Evolutionary conservation across 2,113 vertebrate genomes (phyloP).

Genomic region (Sprattus sprattus): DNA sequence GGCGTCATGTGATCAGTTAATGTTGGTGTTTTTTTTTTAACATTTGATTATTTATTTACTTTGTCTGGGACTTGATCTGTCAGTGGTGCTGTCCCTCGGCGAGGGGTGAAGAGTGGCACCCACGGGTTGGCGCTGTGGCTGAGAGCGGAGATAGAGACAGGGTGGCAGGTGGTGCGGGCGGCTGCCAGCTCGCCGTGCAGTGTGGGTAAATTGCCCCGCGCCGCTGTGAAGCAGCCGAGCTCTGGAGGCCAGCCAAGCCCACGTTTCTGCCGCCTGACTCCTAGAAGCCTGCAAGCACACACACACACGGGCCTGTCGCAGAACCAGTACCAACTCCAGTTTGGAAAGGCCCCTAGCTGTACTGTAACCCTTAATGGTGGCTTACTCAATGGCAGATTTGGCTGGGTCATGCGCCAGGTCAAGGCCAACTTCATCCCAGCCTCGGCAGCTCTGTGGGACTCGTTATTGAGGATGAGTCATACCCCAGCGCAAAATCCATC

Average conservation of each 20-base stretch:
- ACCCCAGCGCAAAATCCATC: neutral
- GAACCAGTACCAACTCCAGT: neutral
- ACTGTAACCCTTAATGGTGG: neutral
- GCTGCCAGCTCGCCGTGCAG: slow-evolving; percentile 68
- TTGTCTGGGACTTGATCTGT: slow-evolving; percentile 38
- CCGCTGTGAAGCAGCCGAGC: slow-evolving; percentile 61
- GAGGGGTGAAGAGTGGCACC: slow-evolving; percentile 37
- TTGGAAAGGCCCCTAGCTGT: neutral
- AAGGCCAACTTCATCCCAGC: neutral
- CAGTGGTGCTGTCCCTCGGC: slow-evolving; percentile 34
- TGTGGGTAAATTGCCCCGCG: slow-evolving; percentile 60
- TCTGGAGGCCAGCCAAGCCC: slow-evolving; percentile 66
- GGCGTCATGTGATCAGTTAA: neutral
- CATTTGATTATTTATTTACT: neutral
- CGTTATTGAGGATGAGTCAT: neutral
- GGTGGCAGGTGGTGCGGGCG: slow-evolving; percentile 71
- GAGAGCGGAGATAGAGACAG: slow-evolving; percentile 31
- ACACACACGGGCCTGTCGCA: neutral
- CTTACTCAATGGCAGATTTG: neutral
- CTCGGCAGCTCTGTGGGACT: neutral
- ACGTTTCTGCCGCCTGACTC: slow-evolving; percentile 62
- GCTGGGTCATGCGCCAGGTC: neutral
- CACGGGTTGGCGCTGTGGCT: slow-evolving; percentile 43
- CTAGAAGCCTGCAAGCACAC: slow-evolving; percentile 49
- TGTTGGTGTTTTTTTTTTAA: neutral